phyloP scores from a whole-genome alignment of 2,888 invertebrate genomes.

The Heterodera filipjevi region DNA sequence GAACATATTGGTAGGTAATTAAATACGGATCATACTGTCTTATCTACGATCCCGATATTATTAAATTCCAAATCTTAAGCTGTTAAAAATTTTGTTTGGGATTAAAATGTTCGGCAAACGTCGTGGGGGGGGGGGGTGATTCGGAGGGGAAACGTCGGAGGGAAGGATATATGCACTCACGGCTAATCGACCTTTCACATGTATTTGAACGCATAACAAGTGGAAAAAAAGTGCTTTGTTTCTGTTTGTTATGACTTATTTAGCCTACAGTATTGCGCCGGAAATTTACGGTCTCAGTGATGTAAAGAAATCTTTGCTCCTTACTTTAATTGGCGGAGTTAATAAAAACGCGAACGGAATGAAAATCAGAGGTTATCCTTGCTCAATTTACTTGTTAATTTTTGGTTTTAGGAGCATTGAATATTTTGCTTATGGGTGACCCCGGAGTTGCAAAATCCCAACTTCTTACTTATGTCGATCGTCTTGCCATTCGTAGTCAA shows the following conservation, averaged over 20 bases:
- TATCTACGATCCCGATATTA: too few relatives aligned
- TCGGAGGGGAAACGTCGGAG: too few relatives aligned
- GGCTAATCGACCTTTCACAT: too few relatives aligned
- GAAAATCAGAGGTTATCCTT: slow-evolving; percentile 80
- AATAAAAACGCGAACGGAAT: slow-evolving; percentile 91
- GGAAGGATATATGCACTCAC: too few relatives aligned
- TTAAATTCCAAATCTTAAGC: too few relatives aligned
- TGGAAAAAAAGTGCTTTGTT: too few relatives aligned
- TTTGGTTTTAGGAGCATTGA: slow-evolving; percentile 77
- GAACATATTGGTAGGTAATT: slow-evolving; percentile 67
- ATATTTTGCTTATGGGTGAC: slow-evolving; percentile 98
- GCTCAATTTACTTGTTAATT: neutral
- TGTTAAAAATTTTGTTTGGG: too few relatives aligned
- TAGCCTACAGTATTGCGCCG: slow-evolving; percentile 91
- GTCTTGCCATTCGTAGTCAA: slow-evolving; percentile 83
- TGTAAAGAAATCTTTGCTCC: slow-evolving; percentile 91
- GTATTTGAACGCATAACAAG: too few relatives aligned
- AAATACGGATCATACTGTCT: too few relatives aligned
- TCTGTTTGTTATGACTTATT: slow-evolving; percentile 65
- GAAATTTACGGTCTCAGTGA: slow-evolving; percentile 98
- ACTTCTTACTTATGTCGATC: slow-evolving; percentile 87
- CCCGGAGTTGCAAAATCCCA: slow-evolving; percentile 99
- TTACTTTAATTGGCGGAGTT: slow-evolving; percentile 80
- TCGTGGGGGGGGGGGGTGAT: too few relatives aligned
- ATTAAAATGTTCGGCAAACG: too few relatives aligned